Evolutionary conservation across 1,140 invertebrate species (phyloP).

Genomic region (Tetramorium simillimum): DNA sequence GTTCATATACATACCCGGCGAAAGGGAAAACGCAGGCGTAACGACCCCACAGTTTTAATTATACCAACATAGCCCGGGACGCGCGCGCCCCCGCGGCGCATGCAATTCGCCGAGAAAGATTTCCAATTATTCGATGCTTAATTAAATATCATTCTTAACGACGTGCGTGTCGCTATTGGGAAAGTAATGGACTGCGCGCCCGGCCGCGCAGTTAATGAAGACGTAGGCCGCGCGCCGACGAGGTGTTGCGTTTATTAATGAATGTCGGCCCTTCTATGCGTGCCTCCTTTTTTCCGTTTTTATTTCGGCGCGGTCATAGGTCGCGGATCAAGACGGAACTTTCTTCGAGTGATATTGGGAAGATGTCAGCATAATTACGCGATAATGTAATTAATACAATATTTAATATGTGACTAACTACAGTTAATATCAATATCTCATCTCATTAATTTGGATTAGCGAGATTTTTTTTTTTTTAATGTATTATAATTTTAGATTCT

Average conservation of each 20-base stretch:
- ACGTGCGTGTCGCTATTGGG: slow-evolving; percentile 59
- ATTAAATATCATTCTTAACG: slow-evolving; percentile 74
- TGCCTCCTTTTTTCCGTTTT: slow-evolving; percentile 12
- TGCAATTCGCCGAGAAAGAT: slow-evolving; percentile 53
- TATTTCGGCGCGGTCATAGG: slow-evolving; percentile 13
- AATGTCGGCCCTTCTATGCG: slow-evolving; percentile 31
- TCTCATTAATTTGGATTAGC: background rate
- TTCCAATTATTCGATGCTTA: slow-evolving; percentile 72
- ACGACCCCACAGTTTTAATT: slow-evolving; percentile 74
- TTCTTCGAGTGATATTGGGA: background rate
- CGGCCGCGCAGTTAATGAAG: slow-evolving; percentile 67
- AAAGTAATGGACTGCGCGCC: slow-evolving; percentile 66
- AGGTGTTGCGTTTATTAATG: slow-evolving; percentile 73
- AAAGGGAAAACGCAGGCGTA: slow-evolving; percentile 73
- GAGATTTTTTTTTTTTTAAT: background rate
- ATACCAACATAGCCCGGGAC: slow-evolving; percentile 64
- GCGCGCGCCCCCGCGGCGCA: slow-evolving; percentile 57
- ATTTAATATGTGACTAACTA: background rate
- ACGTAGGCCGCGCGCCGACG: slow-evolving; percentile 63
- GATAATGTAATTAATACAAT: slow-evolving; percentile 6
- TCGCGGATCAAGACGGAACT: too few relatives aligned
- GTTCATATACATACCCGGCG: slow-evolving; percentile 17
- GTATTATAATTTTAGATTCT: background rate
- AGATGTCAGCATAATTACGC: background rate
- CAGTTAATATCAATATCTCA: too few relatives aligned